Percentiles rank a stretch among this genome's conserved stretches.
phyloP scores from a whole-genome alignment of 2,888 invertebrate species.

The Plagiodera versicolora region DNA sequence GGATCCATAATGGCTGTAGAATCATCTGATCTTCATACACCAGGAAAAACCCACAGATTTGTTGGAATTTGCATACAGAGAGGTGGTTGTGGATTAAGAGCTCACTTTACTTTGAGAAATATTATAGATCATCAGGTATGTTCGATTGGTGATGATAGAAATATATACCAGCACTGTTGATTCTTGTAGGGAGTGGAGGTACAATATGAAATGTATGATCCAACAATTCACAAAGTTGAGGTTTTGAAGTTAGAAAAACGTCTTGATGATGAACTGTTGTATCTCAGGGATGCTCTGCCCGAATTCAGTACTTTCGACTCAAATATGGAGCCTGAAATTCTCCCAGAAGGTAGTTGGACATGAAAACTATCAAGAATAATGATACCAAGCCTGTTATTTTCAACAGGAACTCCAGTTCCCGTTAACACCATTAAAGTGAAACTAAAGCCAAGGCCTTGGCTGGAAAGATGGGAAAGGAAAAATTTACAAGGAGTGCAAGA shows the following conservation, averaged over 20 bases:
- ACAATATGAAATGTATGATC: constrained; percentile 89
- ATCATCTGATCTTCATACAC: constrained; percentile 81
- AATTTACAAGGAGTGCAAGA: constrained; percentile 70
- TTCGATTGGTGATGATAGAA: not conserved
- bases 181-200: constrained; percentile 61
- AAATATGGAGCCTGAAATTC: constrained; percentile 84
- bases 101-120: constrained; percentile 88
- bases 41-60: constrained; percentile 82
- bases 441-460: constrained; percentile 85
- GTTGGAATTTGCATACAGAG: constrained; percentile 94
- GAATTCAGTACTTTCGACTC: constrained; percentile 92
- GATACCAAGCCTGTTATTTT: not conserved
- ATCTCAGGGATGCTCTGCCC: constrained; percentile 85
- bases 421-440: constrained; percentile 60
- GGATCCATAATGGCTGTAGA: constrained; percentile 90
- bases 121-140: constrained; percentile 79
- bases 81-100: constrained; percentile 77
- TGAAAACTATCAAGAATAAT: not conserved
- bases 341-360: constrained; percentile 66
- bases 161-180: not conserved
- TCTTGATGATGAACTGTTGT: constrained; percentile 84
- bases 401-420: constrained; percentile 46
- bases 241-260: constrained; percentile 90
- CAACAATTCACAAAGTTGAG: constrained; percentile 85
- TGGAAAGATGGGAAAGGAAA: constrained; percentile 84